Evolutionary conservation across 2,113 vertebrate species (phyloP).

Genomic region (Laterallus jamaicensis): DNA sequence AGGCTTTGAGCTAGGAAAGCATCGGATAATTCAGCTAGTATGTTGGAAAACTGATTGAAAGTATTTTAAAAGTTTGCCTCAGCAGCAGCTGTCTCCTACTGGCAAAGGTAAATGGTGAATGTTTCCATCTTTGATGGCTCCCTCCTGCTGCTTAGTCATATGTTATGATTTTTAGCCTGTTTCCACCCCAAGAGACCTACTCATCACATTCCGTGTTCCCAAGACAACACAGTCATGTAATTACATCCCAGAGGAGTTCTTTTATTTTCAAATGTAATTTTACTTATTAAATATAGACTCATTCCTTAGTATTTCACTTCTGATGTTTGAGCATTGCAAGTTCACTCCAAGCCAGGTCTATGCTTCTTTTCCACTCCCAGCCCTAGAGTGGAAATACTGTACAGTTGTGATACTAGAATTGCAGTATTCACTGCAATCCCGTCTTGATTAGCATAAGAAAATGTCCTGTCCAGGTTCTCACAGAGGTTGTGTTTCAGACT

Average conservation of each 20-base stretch:
- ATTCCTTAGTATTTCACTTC: neutral
- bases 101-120: neutral
- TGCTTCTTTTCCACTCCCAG: neutral
- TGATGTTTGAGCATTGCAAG: neutral
- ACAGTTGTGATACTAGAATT: neutral
- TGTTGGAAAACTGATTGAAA: neutral
- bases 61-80: neutral
- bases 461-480: neutral
- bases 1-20: neutral
- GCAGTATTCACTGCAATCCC: neutral
- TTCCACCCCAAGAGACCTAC: neutral
- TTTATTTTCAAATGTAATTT: conserved; percentile 44
- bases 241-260: conserved; percentile 19
- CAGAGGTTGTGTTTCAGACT: neutral
- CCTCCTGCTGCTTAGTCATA: neutral
- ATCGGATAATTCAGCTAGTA: neutral
- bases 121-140: neutral
- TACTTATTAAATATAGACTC: conserved; percentile 28
- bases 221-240: conserved; percentile 23
- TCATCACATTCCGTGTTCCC: neutral
- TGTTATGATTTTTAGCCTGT: neutral
- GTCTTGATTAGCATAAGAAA: neutral
- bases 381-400: neutral
- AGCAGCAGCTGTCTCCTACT: neutral
- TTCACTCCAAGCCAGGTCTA: neutral